phyloP scores from a whole-genome alignment of 2,113 vertebrate genomes.

The Mus pahari region DNA sequence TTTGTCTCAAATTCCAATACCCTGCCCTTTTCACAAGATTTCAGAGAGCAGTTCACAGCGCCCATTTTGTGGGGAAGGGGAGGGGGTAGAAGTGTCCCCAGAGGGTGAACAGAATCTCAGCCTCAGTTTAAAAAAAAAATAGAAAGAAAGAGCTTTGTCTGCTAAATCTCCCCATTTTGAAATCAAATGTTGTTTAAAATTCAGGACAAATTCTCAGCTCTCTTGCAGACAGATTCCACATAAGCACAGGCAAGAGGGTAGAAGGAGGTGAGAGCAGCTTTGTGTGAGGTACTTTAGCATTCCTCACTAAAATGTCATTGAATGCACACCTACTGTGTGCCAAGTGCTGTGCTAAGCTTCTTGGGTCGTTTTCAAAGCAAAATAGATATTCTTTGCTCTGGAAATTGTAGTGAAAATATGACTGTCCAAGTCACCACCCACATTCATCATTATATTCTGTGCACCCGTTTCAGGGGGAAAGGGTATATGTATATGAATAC shows the following conservation, averaged over 20 bases:
- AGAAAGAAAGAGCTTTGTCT: constrained; percentile 77
- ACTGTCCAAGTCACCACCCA: neutral
- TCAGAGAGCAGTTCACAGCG: constrained; percentile 81
- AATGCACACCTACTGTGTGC: constrained; percentile 63
- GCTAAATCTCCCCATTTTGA: constrained; percentile 82
- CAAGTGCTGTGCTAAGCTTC: neutral
- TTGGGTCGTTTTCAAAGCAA: neutral
- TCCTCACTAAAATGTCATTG: neutral
- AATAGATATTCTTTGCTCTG: neutral
- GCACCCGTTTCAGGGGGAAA: neutral
- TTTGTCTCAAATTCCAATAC: constrained; percentile 89
- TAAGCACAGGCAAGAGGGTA: constrained; percentile 52
- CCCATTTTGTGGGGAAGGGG: constrained; percentile 59
- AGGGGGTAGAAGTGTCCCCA: constrained; percentile 62
- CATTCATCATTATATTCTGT: neutral
- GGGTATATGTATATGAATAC: fast-evolving
- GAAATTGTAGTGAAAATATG: neutral
- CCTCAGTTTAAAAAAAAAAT: constrained; percentile 79
- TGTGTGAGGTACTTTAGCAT: neutral
- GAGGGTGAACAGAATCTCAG: constrained; percentile 78
- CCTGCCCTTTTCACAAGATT: constrained; percentile 87
- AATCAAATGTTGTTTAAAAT: constrained; percentile 85
- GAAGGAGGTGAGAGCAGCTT: neutral
- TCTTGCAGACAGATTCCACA: constrained; percentile 79
- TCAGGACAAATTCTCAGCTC: constrained; percentile 80